Percentiles rank a stretch among this genome's conserved stretches.
Evolutionary conservation across 2,113 vertebrate species (phyloP).

Genomic region (Corythoichthys intestinalis): DNA sequence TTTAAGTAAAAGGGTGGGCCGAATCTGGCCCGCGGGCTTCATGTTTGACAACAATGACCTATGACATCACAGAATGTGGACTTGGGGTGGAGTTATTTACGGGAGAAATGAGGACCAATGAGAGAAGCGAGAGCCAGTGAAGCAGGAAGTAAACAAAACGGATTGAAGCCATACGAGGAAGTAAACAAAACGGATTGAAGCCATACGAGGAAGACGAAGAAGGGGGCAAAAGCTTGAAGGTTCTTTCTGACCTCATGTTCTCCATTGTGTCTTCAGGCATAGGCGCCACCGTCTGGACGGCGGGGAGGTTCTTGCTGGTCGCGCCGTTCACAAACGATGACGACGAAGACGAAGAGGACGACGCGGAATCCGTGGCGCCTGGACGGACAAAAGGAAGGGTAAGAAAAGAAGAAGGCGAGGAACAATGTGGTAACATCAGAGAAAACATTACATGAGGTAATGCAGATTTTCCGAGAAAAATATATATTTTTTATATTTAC

Average conservation of each 20-base stretch:
- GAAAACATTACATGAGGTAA: slow-evolving; percentile 1
- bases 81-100: slow-evolving; percentile 11
- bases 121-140: slow-evolving; percentile 30
- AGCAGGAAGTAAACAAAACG: slow-evolving; percentile 1
- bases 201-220: slow-evolving; percentile 16
- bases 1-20: no score
- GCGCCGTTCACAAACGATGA: slow-evolving; percentile 98
- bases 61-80: no score
- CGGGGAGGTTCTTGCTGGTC: slow-evolving; percentile 97
- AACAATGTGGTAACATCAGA: background rate
- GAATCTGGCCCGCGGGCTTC: no score
- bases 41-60: no score
- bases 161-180: slow-evolving; percentile 5
- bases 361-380: slow-evolving; percentile 96
- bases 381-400: slow-evolving; percentile 19
- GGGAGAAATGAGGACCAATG: slow-evolving; percentile 4
- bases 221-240: background rate
- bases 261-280: slow-evolving; percentile 98
- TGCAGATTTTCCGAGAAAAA: background rate
- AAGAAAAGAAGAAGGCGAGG: slow-evolving; percentile 2
- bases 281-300: slow-evolving; percentile 95
- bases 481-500: no score
- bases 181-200: slow-evolving; percentile 22
- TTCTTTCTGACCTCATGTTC: slow-evolving; percentile 86
- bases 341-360: slow-evolving; percentile 93